Evolutionary conservation across 2,113 vertebrate species (phyloP), one percentile per base, ranked within the genome.

Genomic region (Rutilus rutilus): DNA sequence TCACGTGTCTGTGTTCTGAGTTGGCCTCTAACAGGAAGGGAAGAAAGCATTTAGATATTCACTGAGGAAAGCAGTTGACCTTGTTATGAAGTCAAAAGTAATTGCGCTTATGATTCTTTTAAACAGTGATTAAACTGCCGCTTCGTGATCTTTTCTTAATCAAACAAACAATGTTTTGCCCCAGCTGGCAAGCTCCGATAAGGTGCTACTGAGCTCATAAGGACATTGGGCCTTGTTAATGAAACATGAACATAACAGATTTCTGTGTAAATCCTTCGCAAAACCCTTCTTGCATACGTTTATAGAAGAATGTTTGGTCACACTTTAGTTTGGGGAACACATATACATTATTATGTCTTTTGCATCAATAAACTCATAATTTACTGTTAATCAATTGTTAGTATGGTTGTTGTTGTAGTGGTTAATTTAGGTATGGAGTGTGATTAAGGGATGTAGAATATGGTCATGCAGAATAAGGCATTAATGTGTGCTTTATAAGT

Each of bases 31-130:
- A 21, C 19, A 30, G 3, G 2, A 52, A 27, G 45, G 42, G 15
- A 25, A 76, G 74, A 30, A 76, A 54, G 25, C 15, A 11, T 73
- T 73, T 42, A 23, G 8, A 19, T n/a, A 12, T 73, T 73, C 36
- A 74, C 42, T 33, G 25, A 30, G 74, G 74, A 30, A 54, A 77
- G 25, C 15, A 2, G 25, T 21, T 77, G 50, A 77, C 75, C 75
- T 77, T 33, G 50, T 33, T 77, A 52, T 77, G 47, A 54, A 54
- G 75, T 54, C 75, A 54, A 77, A 54, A 77, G 75, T 77, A 77
- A 77, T 77, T 77, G 75, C 7, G 5, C 25, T 52, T 54, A 30
- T 33, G n/a, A 30, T 54, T 77, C 15, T 30, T 27, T 50, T 77
- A 54, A 54, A 33, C 8, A 19, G n/a, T 25, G 8, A 11, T 77